Percentiles rank a stretch among this genome's conserved stretches.
phyloP scores from a whole-genome alignment of 2,113 vertebrate species.

The Pungitius pungitius region DNA sequence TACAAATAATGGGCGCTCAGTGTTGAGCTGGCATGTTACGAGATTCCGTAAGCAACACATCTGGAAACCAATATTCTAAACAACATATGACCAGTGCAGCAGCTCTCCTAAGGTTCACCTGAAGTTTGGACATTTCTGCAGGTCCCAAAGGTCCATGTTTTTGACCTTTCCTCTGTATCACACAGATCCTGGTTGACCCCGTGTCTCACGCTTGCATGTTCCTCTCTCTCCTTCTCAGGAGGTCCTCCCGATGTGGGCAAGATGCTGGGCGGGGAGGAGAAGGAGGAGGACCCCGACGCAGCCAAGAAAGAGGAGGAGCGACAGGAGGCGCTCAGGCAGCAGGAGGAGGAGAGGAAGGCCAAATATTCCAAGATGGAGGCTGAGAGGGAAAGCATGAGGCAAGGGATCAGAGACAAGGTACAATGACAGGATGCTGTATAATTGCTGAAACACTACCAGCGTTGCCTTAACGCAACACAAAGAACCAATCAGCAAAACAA shows the following conservation, averaged over 20 bases:
- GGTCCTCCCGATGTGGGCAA: slow-evolving; percentile 98
- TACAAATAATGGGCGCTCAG: no score
- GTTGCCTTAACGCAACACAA: not conserved
- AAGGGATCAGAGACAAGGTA: slow-evolving; percentile 99
- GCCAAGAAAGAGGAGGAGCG: slow-evolving; percentile 96
- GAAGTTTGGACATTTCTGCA: not conserved
- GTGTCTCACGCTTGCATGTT: slow-evolving; percentile 11
- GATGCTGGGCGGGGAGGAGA: slow-evolving; percentile 96
- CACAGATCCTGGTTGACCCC: slow-evolving; percentile 11
- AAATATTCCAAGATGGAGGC: slow-evolving; percentile 98
- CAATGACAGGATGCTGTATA: not conserved
- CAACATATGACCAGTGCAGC: not conserved
- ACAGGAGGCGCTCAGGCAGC: slow-evolving; percentile 94
- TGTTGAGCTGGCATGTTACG: no score
- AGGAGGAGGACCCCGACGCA: slow-evolving; percentile 96
- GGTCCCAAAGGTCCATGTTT: slow-evolving; percentile 2
- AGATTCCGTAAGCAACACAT: no score
- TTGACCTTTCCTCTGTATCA: not conserved
- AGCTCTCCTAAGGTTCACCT: not conserved
- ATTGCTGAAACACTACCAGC: not conserved
- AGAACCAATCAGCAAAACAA: not conserved
- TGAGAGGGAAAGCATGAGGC: slow-evolving; percentile 94
- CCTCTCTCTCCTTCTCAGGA: slow-evolving; percentile 64
- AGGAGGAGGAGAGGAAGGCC: slow-evolving; percentile 97
- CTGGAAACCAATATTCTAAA: not conserved